Evolutionary conservation across 1,140 invertebrate genomes (phyloP).

Genomic region (Muscidifurax raptorellus): DNA sequence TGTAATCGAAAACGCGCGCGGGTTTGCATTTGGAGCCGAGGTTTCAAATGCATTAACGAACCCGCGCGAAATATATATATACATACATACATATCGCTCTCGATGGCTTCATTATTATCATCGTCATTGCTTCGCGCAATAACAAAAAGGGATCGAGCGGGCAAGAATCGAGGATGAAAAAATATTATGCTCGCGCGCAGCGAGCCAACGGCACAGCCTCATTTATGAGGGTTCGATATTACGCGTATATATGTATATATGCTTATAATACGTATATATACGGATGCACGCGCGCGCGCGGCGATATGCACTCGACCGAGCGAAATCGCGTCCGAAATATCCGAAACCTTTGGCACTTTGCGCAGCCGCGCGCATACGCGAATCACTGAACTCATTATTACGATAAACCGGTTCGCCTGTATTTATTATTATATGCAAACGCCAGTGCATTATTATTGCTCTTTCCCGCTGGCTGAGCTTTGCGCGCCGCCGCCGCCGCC

Average conservation of each 20-base stretch:
- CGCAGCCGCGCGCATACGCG: slow-evolving; percentile 47
- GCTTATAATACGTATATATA: slow-evolving; percentile 46
- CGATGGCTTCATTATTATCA: slow-evolving; percentile 34
- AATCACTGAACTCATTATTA: slow-evolving; percentile 72
- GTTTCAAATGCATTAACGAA: slow-evolving; percentile 41
- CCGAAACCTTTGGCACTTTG: slow-evolving; percentile 53
- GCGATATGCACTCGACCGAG: slow-evolving; percentile 46
- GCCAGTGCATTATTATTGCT: slow-evolving; percentile 52
- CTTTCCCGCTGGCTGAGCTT: slow-evolving; percentile 22
- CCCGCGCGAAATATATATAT: no score
- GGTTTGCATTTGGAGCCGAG: background rate
- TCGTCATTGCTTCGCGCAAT: slow-evolving; percentile 31
- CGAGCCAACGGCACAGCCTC: background rate
- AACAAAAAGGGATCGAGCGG: slow-evolving; percentile 2
- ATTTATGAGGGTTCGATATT: slow-evolving; percentile 10
- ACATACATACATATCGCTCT: slow-evolving; percentile 21
- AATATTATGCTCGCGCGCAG: slow-evolving; percentile 18
- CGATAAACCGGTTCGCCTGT: slow-evolving; percentile 67
- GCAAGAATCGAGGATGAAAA: slow-evolving; percentile 31
- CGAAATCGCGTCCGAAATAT: slow-evolving; percentile 56
- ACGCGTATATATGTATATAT: slow-evolving; percentile 51
- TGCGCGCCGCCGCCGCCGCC: background rate
- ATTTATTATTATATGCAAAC: slow-evolving; percentile 65
- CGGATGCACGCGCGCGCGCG: background rate
- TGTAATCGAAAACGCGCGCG: slow-evolving; percentile 37